These are phyloP conservation scores for Myotis lucifugus DNA, from an alignment of 2,113 vertebrate species.

Conservation along the genomic window DNA sequence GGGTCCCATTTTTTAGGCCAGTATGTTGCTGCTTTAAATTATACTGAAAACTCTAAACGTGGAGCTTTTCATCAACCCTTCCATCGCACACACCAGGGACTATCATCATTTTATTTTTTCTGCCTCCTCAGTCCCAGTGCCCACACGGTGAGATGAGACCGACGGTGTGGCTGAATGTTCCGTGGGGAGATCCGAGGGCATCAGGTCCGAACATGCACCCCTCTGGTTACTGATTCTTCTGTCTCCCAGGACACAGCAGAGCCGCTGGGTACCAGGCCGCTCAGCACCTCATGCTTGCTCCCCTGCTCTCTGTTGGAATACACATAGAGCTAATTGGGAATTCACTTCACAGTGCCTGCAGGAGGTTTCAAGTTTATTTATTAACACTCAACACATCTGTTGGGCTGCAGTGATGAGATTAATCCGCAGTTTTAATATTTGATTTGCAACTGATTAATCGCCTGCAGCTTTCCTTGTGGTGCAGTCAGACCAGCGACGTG, in stretches of 20 bases:
- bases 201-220: conserved; percentile 54
- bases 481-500: neutral
- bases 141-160: neutral
- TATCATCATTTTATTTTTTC: neutral
- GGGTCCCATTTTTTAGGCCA: neutral
- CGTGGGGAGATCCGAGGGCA: conserved; percentile 62
- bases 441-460: conserved; percentile 31
- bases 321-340: conserved; percentile 48
- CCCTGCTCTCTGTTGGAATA: conserved; percentile 46
- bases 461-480: neutral
- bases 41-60: conserved; percentile 10
- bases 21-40: conserved; percentile 63
- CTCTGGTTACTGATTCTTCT: conserved; percentile 79
- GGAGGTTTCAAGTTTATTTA: conserved; percentile 66
- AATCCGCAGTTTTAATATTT: conserved; percentile 48
- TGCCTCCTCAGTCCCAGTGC: neutral
- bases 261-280: conserved; percentile 66
- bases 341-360: neutral
- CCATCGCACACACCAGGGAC: neutral
- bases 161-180: conserved; percentile 58
- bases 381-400: conserved; percentile 31
- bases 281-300: conserved; percentile 54
- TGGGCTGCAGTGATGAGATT: neutral
- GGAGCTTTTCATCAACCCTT: conserved; percentile 34
- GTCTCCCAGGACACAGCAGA: conserved; percentile 69